A percentile compares a stretch with the other conserved stretches of the same genome.
phyloP scores from a whole-genome alignment of 2,888 invertebrate species.

The Idaea dimidiata region DNA sequence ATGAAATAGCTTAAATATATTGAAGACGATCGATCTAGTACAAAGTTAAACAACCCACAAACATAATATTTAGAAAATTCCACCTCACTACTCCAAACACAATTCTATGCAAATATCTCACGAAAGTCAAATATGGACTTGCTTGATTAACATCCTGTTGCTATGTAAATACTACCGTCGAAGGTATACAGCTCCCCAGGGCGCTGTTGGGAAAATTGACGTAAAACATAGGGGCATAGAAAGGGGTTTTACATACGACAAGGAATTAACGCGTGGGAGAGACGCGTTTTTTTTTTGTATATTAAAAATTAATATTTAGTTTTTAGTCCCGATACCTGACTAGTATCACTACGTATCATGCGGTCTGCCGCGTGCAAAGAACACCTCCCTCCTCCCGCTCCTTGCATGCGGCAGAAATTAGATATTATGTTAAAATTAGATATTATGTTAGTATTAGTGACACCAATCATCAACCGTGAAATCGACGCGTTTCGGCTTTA shows the following conservation, averaged over 20 bases:
- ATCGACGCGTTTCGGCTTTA: too few species aligned
- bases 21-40: background rate
- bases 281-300: background rate
- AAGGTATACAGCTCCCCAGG: conserved; percentile 43
- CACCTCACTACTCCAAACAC: background rate
- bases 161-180: conserved; percentile 53
- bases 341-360: too few species aligned
- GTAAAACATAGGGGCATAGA: conserved; percentile 45
- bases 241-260: conserved; percentile 30
- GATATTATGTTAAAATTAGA: too few species aligned
- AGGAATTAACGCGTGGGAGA: background rate
- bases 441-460: too few species aligned
- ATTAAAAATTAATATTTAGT: too few species aligned
- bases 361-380: too few species aligned
- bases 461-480: too few species aligned
- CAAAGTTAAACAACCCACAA: background rate
- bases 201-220: conserved; percentile 58
- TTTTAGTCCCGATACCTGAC: too few species aligned
- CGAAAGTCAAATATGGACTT: conserved; percentile 40
- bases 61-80: background rate
- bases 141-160: conserved; percentile 55
- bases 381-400: too few species aligned
- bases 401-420: too few species aligned
- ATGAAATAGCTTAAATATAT: background rate
- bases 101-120: conserved; percentile 7